Evolutionary conservation across 2,113 vertebrate genomes (phyloP), one percentile per base, ranked within the genome.

Genomic region (Axis porcinus): DNA sequence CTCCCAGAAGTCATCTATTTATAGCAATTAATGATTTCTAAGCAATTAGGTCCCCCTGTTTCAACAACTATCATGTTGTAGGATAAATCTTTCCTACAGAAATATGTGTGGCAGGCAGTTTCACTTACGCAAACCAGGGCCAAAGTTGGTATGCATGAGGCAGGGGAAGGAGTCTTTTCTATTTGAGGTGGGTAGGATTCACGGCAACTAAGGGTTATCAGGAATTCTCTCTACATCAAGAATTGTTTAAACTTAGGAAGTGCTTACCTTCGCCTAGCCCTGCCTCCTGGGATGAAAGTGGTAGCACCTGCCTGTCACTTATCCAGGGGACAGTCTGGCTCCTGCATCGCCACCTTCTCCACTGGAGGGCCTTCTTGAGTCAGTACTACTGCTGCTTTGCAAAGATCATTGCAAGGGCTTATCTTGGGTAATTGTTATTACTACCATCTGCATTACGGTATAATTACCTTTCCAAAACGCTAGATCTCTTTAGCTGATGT

Each of bases 381-480:
- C 98, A 97, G 90, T 97, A 45, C 96, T 94, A 86, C 97, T 98
- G 97, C 92, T 85, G 96, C 96, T 99, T 98, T 96, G 97, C 85
- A 98, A 98, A 99, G 98, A 99, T 98, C 98, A 97, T 98, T 97
- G 98, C 96, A 98, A 99, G 98, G 98, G 98, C 98, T 99, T 99
- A 98, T 98, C 98, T 97, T 96, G 97, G 98, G 98, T 98, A 98
- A 98, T 98, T 98, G 98, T 99, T 98, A 98, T 99, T 99, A 99
- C 98, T 98, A 97, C 98, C 98, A 98, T 98, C 99, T 98, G 98
- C 98, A 98, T 99, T 99, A 99, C 45, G 92, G 97, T 98, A 98
- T 99, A 99, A 99, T 99, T 99, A 99, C 98, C 98, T 99, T 98
- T 98, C 98, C 98, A 97, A 98, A 99, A 98, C 95, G 97, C 97